Evolutionary conservation across 2,888 invertebrate species (phyloP).

Genomic region (Polia nebulosa): DNA sequence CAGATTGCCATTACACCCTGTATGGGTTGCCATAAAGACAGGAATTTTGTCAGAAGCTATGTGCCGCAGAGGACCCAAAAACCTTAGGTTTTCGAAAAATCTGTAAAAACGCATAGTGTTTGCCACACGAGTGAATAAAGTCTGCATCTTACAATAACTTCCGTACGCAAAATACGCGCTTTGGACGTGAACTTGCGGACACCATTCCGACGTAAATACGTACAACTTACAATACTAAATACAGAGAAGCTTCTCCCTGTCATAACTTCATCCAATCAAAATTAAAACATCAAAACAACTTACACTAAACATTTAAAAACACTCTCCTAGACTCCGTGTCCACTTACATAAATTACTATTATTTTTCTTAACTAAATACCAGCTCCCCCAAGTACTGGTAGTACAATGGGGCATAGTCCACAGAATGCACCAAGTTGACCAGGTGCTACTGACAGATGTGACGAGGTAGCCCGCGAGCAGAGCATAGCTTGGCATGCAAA

Average conservation of each 20-base stretch:
- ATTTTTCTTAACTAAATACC: constrained; percentile 49
- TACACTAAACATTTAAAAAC: constrained; percentile 1
- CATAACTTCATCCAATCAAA: background rate
- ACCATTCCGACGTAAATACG: no score
- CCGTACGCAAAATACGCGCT: no score
- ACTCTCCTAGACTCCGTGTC: constrained; percentile 5
- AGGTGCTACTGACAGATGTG: constrained; percentile 67
- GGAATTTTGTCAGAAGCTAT: no score
- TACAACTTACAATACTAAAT: background rate
- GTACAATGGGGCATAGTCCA: constrained; percentile 42
- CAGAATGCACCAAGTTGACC: constrained; percentile 60
- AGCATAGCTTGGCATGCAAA: constrained; percentile 54
- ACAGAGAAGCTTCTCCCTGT: background rate
- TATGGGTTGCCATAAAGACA: no score
- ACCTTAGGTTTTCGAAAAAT: no score
- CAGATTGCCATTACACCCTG: no score
- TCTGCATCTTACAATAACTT: no score
- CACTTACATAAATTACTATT: constrained; percentile 32
- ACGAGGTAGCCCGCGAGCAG: constrained; percentile 23
- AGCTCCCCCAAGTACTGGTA: constrained; percentile 40
- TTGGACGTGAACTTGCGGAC: no score
- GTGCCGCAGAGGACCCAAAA: no score
- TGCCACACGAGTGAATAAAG: no score
- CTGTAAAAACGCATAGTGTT: no score
- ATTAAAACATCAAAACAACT: background rate